Base-by-base conservation (phyloP, 2,888 invertebrate species). In the Andricus curvator region DNA sequence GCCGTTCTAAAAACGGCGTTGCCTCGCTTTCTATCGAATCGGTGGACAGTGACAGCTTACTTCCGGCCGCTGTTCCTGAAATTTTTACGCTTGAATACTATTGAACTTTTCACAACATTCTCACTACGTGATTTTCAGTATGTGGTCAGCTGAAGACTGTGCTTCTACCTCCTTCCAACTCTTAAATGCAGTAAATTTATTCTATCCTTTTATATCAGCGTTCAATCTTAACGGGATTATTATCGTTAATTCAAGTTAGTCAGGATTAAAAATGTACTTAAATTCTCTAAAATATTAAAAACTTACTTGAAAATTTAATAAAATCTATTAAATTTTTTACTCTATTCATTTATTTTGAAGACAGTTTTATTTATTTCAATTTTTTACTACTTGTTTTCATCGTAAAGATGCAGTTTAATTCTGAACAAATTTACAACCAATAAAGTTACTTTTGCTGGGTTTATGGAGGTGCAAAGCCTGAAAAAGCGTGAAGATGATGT, bases 21-120 rank as follows among this genome's bases (percentile, higher is more conserved):
- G 93, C 93, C 81, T 94, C 93, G 89, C 94, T 94, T 93, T 96
- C 95, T 88, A 96, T 95, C 82, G 96, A 96, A 90, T 96, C 96
- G 86, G 94, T 95, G 70, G 96, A 96, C 85, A 95, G 93, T 84
- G 96, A 96, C 86, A 95, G 95, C 92, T 95, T 95, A 89, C 94
- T 94, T 87, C 95, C 95, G 89, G 94, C 94, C 82, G 85, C 82
- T 48, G 86, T 85, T 86, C 88, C 91, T 90, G 88, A 86, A 87
- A 87, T 67, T 79, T 81, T 79, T 76, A 83, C 25, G 41, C 80
- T 77, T 83, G 37, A 74, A 56, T 74, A 74, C 56, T 33, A n/a
- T 37, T 74, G 51, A 4, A 33, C 29, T 74, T n/a, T 11, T 33
- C 13, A 29, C 15, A 56, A 48, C 17, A 51, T 56, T 74, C n/a